These are phyloP conservation scores for Tragelaphus oryx DNA, from an alignment of 2,797 vertebrate genomes.

Conservation along the genomic window DNA sequence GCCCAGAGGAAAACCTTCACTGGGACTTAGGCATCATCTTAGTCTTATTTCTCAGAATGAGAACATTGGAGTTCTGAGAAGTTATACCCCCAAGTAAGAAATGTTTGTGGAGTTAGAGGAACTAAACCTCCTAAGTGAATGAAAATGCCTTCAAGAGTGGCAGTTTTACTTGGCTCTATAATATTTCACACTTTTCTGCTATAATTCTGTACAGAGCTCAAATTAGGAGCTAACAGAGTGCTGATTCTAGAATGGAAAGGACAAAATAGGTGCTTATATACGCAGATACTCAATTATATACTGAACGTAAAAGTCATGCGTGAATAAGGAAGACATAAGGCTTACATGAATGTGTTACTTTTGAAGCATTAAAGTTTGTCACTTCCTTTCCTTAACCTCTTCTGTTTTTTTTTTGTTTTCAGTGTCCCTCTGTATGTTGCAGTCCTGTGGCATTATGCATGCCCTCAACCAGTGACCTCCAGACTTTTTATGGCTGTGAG, in stretches of 20 bases:
- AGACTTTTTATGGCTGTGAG: conserved; percentile 71
- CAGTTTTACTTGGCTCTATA: background rate
- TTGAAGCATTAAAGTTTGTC: too few species aligned
- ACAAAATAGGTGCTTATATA: too few species aligned
- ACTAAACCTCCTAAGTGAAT: background rate
- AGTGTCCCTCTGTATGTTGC: conserved; percentile 43
- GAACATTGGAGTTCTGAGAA: background rate
- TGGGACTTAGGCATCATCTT: background rate
- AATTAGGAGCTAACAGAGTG: background rate
- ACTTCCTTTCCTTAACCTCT: background rate
- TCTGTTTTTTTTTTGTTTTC: background rate
- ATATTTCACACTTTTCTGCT: background rate
- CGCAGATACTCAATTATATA: background rate
- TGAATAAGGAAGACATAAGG: background rate
- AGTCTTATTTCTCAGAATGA: background rate
- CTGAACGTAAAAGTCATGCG: background rate
- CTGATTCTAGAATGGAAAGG: background rate
- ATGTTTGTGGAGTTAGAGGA: background rate
- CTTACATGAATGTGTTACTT: accelerated
- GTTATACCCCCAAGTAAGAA: background rate
- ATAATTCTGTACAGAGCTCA: background rate
- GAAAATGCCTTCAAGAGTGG: background rate
- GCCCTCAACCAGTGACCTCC: conserved; percentile 48
- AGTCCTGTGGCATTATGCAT: conserved; percentile 51
- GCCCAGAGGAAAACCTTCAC: background rate